These are phyloP conservation scores for Sorex maritimensis DNA, from an alignment of 2,797 vertebrate genomes.

Conservation along the genomic window DNA sequence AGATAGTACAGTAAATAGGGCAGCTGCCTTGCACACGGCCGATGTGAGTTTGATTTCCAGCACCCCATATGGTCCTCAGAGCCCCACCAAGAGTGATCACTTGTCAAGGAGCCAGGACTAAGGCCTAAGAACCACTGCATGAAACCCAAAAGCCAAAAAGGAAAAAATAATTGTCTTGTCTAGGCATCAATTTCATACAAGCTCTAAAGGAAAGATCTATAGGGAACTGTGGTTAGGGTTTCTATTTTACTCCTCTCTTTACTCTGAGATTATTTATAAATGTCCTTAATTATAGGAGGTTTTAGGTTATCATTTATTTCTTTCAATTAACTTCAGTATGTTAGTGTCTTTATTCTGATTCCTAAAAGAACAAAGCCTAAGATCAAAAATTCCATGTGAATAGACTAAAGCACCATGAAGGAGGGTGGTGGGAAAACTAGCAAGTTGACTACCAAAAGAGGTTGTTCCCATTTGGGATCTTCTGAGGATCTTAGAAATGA, in stretches of 20 bases:
- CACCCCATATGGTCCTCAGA: no score
- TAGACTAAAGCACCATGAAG: background rate
- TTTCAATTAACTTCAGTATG: constrained; percentile 3
- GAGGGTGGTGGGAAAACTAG: no score
- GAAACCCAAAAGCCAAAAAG: no score
- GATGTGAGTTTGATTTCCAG: no score
- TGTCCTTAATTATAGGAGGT: background rate
- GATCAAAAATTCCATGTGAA: background rate
- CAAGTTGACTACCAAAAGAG: no score
- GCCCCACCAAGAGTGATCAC: no score
- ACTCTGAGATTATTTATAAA: constrained; percentile 1
- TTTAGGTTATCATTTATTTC: background rate
- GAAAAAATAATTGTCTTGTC: background rate
- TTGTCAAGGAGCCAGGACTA: no score
- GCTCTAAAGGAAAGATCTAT: background rate
- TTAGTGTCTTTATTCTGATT: background rate
- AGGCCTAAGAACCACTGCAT: no score
- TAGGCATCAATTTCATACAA: background rate
- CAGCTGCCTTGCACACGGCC: no score
- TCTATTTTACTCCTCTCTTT: background rate
- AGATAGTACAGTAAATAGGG: no score
- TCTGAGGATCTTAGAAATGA: no score
- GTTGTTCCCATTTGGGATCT: no score
- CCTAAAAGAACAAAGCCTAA: background rate
- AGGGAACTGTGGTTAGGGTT: rapidly evolving